Conservation (phyloP, 2,888 invertebrate genomes). For the Polyommatus iphigenia region DNA sequence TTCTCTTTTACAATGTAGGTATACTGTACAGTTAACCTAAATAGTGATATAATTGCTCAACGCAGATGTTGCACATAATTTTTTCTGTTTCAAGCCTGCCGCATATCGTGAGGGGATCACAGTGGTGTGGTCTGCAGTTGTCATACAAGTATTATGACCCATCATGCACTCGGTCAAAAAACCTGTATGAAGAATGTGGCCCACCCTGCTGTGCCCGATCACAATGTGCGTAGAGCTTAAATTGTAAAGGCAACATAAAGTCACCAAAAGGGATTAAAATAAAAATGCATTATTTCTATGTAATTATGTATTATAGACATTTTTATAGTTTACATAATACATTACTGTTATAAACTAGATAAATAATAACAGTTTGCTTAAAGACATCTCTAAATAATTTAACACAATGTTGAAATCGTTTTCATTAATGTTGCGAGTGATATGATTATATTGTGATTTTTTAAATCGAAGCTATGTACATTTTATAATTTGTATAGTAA, state of each 20-base stretch:
- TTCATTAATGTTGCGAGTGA: conserved; percentile 81
- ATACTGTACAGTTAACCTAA: not conserved
- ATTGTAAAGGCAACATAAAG: not conserved
- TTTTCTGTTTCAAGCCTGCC: not conserved
- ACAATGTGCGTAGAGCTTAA: not conserved
- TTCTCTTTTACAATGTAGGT: not conserved
- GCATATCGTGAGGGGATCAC: too few species aligned
- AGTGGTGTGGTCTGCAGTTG: too few species aligned
- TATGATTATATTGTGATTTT: conserved; percentile 72
- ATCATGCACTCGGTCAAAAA: too few species aligned
- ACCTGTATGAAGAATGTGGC: too few species aligned
- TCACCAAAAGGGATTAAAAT: conserved; percentile 45
- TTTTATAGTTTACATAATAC: conserved; percentile 78
- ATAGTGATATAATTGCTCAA: not conserved
- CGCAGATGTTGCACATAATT: not conserved
- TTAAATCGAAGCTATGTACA: conserved; percentile 45
- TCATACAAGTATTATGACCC: too few species aligned
- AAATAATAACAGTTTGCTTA: conserved; percentile 53
- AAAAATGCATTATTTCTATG: conserved; percentile 64
- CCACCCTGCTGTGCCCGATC: not conserved
- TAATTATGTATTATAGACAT: conserved; percentile 80
- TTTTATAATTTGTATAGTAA: conserved; percentile 38
- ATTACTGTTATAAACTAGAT: conserved; percentile 70
- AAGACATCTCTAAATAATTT: conserved; percentile 49
- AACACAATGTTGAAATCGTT: conserved; percentile 64